Base-by-base conservation (phyloP, 1,140 invertebrate species). In the Tyrophagus putrescentiae region DNA sequence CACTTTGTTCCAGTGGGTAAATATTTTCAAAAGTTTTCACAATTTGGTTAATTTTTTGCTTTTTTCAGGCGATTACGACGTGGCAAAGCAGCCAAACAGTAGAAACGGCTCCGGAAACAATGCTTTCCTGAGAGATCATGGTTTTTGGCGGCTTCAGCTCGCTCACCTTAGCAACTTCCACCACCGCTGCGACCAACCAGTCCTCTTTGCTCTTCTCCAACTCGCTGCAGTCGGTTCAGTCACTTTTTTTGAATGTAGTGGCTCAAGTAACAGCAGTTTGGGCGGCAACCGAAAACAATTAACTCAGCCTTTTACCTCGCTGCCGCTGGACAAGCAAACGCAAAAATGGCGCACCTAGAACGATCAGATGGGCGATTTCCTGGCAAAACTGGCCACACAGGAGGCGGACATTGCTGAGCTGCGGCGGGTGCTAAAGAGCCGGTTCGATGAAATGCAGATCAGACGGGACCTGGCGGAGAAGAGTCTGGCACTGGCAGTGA, bases 381-480 rank as follows among this genome's bases (percentile, higher is more conserved):
- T 75, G 64, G 69, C 72, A 50, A 85, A 88, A 70, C 71, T 97
- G 54, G 90, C 94, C 72, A 79, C 82, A 45, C 86, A 87, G 66
- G 91, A 96, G 67, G 82, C 82, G 23, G 87, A 94, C 67, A 83
- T 96, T 63, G 80, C 85, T 63, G 90, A 95, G 68, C 73, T 92
- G 1, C 84, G 84, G 72, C 79, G 87, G 68, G 76, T 82, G 16
- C 71, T 94, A 6, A 86, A 91, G 71, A 78, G 79, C 36, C 96
- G 95, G 73, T 87, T 92, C 75, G 90, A 95, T 69, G 88, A 97
- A 73, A 89, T 93, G 81, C 82, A 84, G 65, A 82, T 97, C 28
- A 75, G 93, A 11, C 83, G 90, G 67, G 89, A 95, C 70, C 75
- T 96, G 33, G 82, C 87, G 0, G 94, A 98, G 70, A 91, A 94